A percentile compares a stretch with the other conserved stretches of the same genome.
Conservation (phyloP, 2,888 invertebrate genomes). For the Netelia virgata region DNA sequence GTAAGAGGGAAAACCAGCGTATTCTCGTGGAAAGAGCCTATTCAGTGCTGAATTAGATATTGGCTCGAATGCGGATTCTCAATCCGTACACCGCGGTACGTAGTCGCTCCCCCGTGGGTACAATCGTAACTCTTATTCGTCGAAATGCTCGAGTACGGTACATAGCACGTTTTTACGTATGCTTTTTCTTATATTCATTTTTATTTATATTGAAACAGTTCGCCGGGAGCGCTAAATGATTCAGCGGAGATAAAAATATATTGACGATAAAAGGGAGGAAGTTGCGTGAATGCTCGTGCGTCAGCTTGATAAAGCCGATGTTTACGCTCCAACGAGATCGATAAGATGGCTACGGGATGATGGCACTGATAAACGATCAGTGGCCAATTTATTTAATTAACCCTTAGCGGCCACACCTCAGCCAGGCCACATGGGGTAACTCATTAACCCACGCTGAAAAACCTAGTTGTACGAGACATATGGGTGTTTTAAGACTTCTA, state of each 20-base stretch:
- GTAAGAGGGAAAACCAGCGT: constrained; percentile 60
- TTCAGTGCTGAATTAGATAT: constrained; percentile 79
- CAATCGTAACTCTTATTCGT: constrained; percentile 56
- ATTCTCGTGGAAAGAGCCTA: constrained; percentile 66
- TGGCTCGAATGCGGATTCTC: constrained; percentile 76
- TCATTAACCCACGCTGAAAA: no score
- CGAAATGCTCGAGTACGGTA: constrained; percentile 29
- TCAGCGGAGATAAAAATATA: constrained; percentile 78
- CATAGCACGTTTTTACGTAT: neutral
- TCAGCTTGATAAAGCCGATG: neutral
- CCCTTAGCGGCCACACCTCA: no score
- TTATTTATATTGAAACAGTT: constrained; percentile 62
- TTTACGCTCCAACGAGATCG: neutral
- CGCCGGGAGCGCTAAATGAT: constrained; percentile 75
- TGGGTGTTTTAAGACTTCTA: no score
- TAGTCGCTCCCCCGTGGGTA: constrained; percentile 47
- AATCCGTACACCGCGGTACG: constrained; percentile 60
- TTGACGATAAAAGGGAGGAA: constrained; percentile 61
- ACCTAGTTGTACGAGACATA: no score
- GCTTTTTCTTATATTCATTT: constrained; percentile 4
- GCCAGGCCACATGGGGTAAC: no score
- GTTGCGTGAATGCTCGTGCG: neutral
- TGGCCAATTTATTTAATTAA: no score
- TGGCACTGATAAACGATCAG: neutral
- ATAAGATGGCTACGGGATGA: neutral